Conservation (phyloP, 2,113 vertebrate genomes). For the Callospermophilus lateralis region DNA sequence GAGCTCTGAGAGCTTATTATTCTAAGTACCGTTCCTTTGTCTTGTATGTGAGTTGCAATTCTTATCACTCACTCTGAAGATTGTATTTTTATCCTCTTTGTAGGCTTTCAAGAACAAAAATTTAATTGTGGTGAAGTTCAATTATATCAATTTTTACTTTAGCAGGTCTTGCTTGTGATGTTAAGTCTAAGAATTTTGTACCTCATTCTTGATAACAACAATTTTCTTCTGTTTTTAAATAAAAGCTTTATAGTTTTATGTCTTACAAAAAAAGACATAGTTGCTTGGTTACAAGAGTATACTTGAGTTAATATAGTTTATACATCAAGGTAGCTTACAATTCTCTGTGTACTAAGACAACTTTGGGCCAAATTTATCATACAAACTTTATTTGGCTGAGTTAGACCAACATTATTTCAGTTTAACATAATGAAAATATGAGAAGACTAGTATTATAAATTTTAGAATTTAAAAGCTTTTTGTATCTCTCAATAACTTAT, state of each 20-base stretch:
- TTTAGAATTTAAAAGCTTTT: not conserved
- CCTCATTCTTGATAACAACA: not conserved
- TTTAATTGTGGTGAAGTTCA: conserved; percentile 15
- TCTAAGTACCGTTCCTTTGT: not conserved
- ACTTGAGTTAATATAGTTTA: not conserved
- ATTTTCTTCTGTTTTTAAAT: not conserved
- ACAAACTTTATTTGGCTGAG: not conserved
- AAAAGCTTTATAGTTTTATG: not conserved
- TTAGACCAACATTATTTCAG: not conserved
- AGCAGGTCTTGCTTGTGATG: not conserved
- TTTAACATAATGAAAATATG: not conserved
- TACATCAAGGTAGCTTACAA: not conserved
- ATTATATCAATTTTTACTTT: not conserved
- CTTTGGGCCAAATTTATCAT: not conserved
- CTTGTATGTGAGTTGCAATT: not conserved
- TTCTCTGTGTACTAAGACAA: not conserved
- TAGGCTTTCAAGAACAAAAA: not conserved
- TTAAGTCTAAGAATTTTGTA: not conserved
- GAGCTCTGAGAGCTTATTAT: not conserved
- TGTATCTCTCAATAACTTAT: not conserved
- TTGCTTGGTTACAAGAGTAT: not conserved
- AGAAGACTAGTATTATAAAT: not conserved
- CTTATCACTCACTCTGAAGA: not conserved
- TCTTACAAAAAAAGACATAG: not conserved
- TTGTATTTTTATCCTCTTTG: not conserved